phyloP scores from a whole-genome alignment of 2,113 vertebrate species.

The Petrocephalus microphthalmus region DNA sequence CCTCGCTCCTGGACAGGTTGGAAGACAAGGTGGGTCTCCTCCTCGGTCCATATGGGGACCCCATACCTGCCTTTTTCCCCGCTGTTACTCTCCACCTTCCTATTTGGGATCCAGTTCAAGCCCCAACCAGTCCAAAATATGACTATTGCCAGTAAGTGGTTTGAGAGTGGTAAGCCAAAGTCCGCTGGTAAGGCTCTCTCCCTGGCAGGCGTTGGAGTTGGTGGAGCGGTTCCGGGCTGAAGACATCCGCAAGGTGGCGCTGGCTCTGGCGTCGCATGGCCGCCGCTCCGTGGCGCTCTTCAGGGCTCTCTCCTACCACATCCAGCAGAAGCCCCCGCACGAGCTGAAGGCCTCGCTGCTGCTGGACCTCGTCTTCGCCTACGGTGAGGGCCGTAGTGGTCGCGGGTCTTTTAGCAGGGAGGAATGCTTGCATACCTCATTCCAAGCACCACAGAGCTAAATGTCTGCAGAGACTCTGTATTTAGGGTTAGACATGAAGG shows the following conservation, averaged over 20 bases:
- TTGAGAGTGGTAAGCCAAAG: not conserved
- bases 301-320: conserved; percentile 78
- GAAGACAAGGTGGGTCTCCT: conserved; percentile 81
- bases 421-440: not conserved
- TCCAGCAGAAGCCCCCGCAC: conserved; percentile 68
- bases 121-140: not conserved
- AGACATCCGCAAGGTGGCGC: conserved; percentile 64
- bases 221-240: conserved; percentile 69
- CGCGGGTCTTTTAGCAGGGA: not conserved
- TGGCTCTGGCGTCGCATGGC: conserved; percentile 63
- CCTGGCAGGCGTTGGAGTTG: conserved; percentile 75
- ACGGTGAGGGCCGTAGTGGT: conserved; percentile 57
- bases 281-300: conserved; percentile 73
- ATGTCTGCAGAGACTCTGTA: not conserved
- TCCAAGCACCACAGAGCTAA: not conserved
- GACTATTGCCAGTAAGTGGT: not conserved
- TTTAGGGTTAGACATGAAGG: not conserved
- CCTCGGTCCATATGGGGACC: not conserved
- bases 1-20: conserved; percentile 67
- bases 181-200: not conserved
- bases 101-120: not conserved
- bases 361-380: conserved; percentile 72
- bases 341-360: conserved; percentile 59
- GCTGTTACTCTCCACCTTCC: not conserved
- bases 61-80: not conserved